Evolutionary conservation across 37 sponge, comb jelly and placozoan species (phyloP).

Genomic region (Mnemiopsis leidyi): DNA sequence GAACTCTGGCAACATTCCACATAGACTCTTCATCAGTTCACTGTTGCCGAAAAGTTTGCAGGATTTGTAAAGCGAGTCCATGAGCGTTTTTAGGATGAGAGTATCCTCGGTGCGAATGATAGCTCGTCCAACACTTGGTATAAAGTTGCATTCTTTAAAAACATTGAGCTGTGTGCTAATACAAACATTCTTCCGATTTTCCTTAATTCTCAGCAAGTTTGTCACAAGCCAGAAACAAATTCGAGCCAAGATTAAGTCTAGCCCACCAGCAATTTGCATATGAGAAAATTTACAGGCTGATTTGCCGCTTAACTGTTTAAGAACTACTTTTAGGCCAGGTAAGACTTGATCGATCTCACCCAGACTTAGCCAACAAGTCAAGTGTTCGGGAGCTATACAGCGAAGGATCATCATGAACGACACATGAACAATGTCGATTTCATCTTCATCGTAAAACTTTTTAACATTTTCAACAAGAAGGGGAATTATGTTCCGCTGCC

Average conservation of each 20-base stretch:
- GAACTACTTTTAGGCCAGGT: background rate
- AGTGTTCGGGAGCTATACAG: background rate
- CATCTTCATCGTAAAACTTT: background rate
- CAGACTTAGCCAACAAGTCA: background rate
- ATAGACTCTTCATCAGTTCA: background rate
- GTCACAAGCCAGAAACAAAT: background rate
- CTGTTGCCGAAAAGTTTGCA: background rate
- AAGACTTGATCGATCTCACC: background rate
- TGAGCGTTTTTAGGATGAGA: background rate
- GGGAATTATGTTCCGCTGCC: background rate
- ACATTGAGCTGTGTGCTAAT: background rate
- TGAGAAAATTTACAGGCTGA: background rate
- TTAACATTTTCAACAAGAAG: background rate
- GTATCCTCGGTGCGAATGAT: background rate
- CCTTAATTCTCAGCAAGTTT: background rate
- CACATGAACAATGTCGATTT: too few species aligned
- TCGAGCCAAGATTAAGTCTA: too few species aligned
- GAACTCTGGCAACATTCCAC: background rate
- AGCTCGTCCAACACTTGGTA: background rate
- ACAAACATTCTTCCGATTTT: background rate
- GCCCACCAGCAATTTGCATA: too few species aligned
- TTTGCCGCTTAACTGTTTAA: background rate
- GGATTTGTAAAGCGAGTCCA: background rate
- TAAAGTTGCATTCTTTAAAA: background rate
- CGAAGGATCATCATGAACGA: too few species aligned